Conservation (phyloP, 1,140 invertebrate genomes). For the Ridgeia piscesae region DNA sequence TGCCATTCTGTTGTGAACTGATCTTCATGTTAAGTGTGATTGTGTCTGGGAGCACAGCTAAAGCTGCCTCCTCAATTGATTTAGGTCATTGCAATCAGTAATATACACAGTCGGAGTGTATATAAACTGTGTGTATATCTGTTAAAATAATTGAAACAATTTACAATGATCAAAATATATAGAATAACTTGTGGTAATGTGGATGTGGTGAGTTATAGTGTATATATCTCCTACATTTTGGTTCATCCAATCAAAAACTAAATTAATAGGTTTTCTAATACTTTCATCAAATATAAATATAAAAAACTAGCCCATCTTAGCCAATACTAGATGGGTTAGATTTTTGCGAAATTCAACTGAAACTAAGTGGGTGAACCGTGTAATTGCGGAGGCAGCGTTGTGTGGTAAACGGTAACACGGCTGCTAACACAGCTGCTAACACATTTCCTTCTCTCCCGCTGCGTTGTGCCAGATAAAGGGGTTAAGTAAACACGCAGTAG, state of each 20-base stretch:
- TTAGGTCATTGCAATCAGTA: conserved; percentile 30
- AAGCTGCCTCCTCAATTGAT: conserved; percentile 31
- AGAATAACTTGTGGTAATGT: neutral
- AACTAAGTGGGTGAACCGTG: no score
- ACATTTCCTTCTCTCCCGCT: conserved; percentile 39
- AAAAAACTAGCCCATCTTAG: neutral
- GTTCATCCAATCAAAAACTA: neutral
- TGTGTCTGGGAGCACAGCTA: neutral
- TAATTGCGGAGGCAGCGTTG: neutral
- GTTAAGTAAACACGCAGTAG: conserved; percentile 89
- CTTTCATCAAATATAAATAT: neutral
- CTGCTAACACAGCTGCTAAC: neutral
- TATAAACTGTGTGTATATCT: neutral
- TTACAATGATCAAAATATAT: neutral
- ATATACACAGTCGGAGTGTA: neutral
- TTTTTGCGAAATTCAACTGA: no score
- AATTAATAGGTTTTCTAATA: neutral
- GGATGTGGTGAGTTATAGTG: neutral
- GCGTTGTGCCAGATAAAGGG: conserved; percentile 79
- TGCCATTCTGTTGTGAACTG: neutral
- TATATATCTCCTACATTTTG: neutral
- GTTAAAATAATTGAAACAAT: neutral
- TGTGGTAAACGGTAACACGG: neutral
- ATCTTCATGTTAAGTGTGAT: neutral
- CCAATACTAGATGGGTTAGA: no score